Evolutionary conservation across 1,140 invertebrate genomes (phyloP).

Genomic region (Cyclina sinensis): DNA sequence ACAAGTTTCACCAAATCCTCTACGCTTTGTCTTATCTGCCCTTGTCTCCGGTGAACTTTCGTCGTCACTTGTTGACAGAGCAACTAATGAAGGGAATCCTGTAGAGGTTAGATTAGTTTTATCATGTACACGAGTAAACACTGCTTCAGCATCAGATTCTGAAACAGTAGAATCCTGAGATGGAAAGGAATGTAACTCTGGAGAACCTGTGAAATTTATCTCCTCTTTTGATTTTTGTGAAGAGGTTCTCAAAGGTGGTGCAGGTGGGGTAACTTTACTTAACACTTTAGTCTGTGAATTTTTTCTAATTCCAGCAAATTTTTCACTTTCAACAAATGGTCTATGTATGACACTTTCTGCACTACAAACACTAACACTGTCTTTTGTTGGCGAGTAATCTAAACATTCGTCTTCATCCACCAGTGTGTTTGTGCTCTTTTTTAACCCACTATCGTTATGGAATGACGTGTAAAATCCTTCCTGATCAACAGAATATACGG

Average conservation of each 20-base stretch:
- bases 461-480: conserved; percentile 99
- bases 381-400: conserved; percentile 73
- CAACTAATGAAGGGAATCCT: conserved; percentile 74
- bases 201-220: conserved; percentile 3
- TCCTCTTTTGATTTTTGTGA: conserved; percentile 43
- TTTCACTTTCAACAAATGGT: conserved; percentile 61
- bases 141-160: conserved; percentile 82
- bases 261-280: conserved; percentile 73
- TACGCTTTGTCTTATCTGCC: not conserved
- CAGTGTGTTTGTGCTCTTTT: conserved; percentile 76
- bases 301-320: conserved; percentile 70
- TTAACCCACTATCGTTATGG: conserved; percentile 96
- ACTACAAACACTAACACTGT: conserved; percentile 76
- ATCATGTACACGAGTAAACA: conserved; percentile 76
- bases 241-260: conserved; percentile 75
- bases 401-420: conserved; percentile 74
- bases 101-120: conserved; percentile 76
- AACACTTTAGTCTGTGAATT: conserved; percentile 64
- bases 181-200: conserved; percentile 52
- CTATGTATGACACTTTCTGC: conserved; percentile 81
- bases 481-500: conserved; percentile 97
- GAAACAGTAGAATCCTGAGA: conserved; percentile 76
- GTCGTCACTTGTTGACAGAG: conserved; percentile 75
- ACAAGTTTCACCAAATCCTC: conserved; percentile 49
- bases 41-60: conserved; percentile 67